These are phyloP conservation scores for Corvus hawaiiensis DNA, from an alignment of 2,113 vertebrate species.

Conservation along the genomic window DNA sequence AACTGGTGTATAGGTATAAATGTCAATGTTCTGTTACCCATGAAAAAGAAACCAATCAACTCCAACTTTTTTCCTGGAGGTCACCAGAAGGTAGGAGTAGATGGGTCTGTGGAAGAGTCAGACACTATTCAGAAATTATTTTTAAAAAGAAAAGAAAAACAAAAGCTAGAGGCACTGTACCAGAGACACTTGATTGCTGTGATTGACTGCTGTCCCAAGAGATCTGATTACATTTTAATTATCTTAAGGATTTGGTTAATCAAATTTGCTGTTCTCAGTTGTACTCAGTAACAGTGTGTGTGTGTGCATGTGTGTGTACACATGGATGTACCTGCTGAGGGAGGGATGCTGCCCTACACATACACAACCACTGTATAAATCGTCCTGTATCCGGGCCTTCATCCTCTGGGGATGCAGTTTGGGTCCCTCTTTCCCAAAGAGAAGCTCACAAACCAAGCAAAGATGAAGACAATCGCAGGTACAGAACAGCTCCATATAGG, in stretches of 20 bases:
- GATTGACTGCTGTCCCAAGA: background rate
- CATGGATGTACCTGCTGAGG: accelerated
- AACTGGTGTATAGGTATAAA: background rate
- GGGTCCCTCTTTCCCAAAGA: background rate
- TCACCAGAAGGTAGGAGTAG: background rate
- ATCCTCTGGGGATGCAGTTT: background rate
- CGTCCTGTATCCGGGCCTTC: background rate
- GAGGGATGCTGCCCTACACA: background rate
- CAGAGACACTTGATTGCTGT: background rate
- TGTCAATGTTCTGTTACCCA: accelerated
- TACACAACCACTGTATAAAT: background rate
- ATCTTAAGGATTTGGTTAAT: background rate
- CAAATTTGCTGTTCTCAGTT: background rate
- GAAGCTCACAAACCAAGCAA: background rate
- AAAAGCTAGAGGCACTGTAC: background rate
- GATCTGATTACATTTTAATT: background rate
- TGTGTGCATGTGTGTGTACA: too few species aligned
- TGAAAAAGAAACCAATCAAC: background rate
- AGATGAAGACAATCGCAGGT: background rate
- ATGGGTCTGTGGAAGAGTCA: background rate
- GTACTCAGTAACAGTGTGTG: background rate
- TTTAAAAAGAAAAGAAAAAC: background rate
- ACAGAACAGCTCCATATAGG: background rate
- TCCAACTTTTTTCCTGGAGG: background rate
- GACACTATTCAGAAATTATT: background rate